Evolutionary conservation across 2,113 vertebrate species (phyloP).

Genomic region (Scatophagus argus): DNA sequence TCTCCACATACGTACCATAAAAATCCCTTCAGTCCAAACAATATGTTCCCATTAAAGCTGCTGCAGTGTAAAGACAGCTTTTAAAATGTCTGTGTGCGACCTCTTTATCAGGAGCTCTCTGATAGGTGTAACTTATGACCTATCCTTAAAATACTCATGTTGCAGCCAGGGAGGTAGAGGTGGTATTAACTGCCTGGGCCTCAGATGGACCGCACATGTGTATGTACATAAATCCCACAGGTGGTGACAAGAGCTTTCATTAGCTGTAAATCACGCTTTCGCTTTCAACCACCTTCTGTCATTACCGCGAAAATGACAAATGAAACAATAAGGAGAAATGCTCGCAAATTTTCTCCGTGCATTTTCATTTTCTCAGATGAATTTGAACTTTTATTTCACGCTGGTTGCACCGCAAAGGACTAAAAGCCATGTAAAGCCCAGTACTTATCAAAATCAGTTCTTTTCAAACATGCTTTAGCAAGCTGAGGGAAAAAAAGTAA

Average conservation of each 20-base stretch:
- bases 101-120: conserved; percentile 47
- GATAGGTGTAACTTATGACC: conserved; percentile 56
- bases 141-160: conserved; percentile 68
- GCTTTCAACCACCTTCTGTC: conserved; percentile 50
- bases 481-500: background rate
- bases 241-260: conserved; percentile 81
- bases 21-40: background rate
- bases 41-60: background rate
- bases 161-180: conserved; percentile 51
- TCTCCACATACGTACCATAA: too few species aligned
- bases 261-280: conserved; percentile 72
- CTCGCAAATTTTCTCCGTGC: background rate
- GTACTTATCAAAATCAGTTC: background rate
- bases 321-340: background rate
- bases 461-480: background rate
- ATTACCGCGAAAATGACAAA: conserved; percentile 8
- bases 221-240: conserved; percentile 71
- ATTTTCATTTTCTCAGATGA: background rate
- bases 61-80: background rate
- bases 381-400: background rate
- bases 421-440: background rate
- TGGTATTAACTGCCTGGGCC: conserved; percentile 32
- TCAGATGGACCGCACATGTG: conserved; percentile 69
- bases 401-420: background rate
- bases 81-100: conserved; percentile 18